These are phyloP conservation scores for Drosophila yooni DNA, from an alignment of 2,888 invertebrate species.

Conservation along the genomic window DNA sequence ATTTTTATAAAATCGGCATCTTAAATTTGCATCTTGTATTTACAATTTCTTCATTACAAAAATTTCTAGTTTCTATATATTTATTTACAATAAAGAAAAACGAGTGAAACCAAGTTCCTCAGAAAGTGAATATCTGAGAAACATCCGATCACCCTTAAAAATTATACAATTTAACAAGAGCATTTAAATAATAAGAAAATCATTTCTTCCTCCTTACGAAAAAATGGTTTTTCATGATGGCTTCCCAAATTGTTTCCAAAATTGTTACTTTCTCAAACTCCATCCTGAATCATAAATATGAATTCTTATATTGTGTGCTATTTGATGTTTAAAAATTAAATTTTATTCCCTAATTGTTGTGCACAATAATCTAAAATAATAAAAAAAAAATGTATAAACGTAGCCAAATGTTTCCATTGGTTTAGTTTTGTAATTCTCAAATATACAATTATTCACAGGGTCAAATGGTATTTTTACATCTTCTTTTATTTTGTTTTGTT, in stretches of 20 bases:
- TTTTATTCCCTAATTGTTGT: constrained; percentile 11
- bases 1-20: constrained; percentile 64
- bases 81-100: constrained; percentile 35
- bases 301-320: constrained; percentile 4
- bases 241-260: background rate
- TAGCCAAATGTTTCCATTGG: constrained; percentile 3
- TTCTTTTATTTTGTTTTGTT: background rate
- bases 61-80: constrained; percentile 16
- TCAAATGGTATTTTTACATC: constrained; percentile 14
- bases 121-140: constrained; percentile 23
- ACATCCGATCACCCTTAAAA: constrained; percentile 12
- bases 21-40: constrained; percentile 47
- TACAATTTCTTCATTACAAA: constrained; percentile 36
- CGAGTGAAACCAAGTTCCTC: constrained; percentile 26
- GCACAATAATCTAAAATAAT: constrained; percentile 13
- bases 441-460: constrained; percentile 52
- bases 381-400: constrained; percentile 11
- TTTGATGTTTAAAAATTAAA: constrained; percentile 27
- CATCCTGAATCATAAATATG: background rate
- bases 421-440: constrained; percentile 13
- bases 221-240: background rate
- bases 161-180: constrained; percentile 27
- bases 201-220: background rate
- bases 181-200: constrained; percentile 20
- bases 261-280: background rate